Conservation (phyloP, 2,888 invertebrate genomes). For the Tiphia femorata region DNA sequence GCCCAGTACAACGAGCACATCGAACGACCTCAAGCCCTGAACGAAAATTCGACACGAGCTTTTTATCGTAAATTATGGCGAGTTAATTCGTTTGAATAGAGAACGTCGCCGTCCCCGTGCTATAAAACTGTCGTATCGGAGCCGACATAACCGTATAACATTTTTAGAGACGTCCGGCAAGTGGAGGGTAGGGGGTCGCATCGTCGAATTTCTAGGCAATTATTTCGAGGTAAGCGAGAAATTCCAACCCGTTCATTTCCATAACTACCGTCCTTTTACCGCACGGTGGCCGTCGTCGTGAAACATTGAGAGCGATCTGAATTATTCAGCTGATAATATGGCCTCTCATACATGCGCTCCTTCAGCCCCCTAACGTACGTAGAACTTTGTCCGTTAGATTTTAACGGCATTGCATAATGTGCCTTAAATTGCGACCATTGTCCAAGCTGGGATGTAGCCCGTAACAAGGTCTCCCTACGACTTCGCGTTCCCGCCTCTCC, state of each 20-base stretch:
- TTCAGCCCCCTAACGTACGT: not conserved
- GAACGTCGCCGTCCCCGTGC: not conserved
- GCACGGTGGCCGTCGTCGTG: constrained; percentile 15
- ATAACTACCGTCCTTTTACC: constrained; percentile 24
- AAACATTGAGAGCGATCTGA: constrained; percentile 26
- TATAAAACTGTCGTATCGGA: not conserved
- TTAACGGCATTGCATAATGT: constrained; percentile 32
- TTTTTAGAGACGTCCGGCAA: constrained; percentile 5
- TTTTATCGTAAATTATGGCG: not conserved
- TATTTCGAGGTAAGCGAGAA: constrained; percentile 23
- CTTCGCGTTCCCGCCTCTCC: too few relatives aligned
- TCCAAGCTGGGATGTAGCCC: constrained; percentile 19
- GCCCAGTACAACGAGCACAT: too few relatives aligned
- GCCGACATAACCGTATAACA: constrained; percentile 9
- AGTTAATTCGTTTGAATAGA: constrained; percentile 12
- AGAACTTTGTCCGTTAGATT: constrained; percentile 29
- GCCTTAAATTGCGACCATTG: constrained; percentile 25
- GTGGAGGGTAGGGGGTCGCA: too few relatives aligned
- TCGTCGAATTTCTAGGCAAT: constrained; percentile 21
- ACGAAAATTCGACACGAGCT: too few relatives aligned
- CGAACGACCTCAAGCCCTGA: too few relatives aligned
- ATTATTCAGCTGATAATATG: constrained; percentile 27
- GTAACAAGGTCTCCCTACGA: constrained; percentile 29
- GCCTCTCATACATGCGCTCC: constrained; percentile 10
- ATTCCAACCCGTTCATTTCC: constrained; percentile 27